A percentile compares a stretch with the other conserved stretches of the same genome.
These are phyloP conservation scores for Camponotus vicinus DNA, from an alignment of 1,140 invertebrate species.

Conservation along the genomic window DNA sequence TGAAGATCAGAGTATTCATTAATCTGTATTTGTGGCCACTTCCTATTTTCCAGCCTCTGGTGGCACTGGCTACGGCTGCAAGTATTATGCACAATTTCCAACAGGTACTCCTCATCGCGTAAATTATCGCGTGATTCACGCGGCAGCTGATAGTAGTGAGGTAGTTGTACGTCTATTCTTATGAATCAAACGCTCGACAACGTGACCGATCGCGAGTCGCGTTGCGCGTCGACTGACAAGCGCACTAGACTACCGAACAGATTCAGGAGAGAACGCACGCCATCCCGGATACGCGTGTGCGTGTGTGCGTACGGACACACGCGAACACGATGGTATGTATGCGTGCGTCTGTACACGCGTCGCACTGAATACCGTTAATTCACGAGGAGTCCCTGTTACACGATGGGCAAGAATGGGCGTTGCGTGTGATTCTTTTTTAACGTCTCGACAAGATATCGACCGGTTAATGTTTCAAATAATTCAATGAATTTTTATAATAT, in stretches of 20 bases:
- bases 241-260: slow-evolving; percentile 37
- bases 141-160: not conserved
- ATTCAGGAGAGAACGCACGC: slow-evolving; percentile 3
- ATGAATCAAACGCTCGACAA: slow-evolving; percentile 45
- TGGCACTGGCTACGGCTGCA: slow-evolving; percentile 79
- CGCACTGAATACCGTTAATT: slow-evolving; percentile 79
- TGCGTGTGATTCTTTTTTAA: slow-evolving; percentile 3
- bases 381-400: slow-evolving; percentile 75
- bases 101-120: slow-evolving; percentile 46
- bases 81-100: slow-evolving; percentile 75
- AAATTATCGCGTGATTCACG: not conserved
- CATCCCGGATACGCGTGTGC: not conserved
- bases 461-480: not conserved
- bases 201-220: slow-evolving; percentile 77
- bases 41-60: slow-evolving; percentile 80
- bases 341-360: not conserved
- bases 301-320: not conserved
- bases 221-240: slow-evolving; percentile 80
- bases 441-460: not conserved
- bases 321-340: not conserved
- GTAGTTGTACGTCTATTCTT: not conserved
- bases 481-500: not conserved
- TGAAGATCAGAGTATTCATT: slow-evolving; percentile 86
- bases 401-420: slow-evolving; percentile 46
- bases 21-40: slow-evolving; percentile 83